Evolutionary conservation across 2,888 invertebrate species (phyloP).

Genomic region (Glaucopsyche alexis): DNA sequence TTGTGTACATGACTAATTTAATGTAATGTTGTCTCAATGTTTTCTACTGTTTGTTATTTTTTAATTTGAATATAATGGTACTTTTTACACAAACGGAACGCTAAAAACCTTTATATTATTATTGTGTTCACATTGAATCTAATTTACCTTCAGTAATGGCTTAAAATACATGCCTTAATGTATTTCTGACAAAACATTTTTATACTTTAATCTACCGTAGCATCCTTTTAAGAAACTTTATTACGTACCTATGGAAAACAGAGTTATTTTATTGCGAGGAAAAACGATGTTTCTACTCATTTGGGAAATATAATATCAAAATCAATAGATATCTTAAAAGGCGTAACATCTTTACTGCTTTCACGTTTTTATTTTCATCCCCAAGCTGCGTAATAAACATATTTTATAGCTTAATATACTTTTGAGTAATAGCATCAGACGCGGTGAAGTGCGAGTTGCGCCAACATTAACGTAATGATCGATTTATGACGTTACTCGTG

Average conservation of each 20-base stretch:
- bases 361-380: constrained; percentile 13
- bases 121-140: constrained; percentile 1
- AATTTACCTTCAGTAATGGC: constrained; percentile 12
- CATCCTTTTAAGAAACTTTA: not conserved
- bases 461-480: not conserved
- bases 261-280: not conserved
- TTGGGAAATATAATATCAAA: not conserved
- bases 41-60: too few relatives aligned
- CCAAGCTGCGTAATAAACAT: constrained; percentile 6
- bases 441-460: not conserved
- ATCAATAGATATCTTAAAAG: constrained; percentile 7
- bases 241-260: not conserved
- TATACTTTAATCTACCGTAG: not conserved
- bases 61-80: not conserved
- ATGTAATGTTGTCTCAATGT: too few relatives aligned
- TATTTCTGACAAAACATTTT: constrained; percentile 1
- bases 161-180: not conserved
- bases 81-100: not conserved
- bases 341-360: constrained; percentile 2
- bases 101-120: not conserved
- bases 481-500: too few relatives aligned
- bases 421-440: constrained; percentile 2
- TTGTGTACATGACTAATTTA: too few relatives aligned
- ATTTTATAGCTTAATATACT: constrained; percentile 12
- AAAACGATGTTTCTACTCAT: not conserved